These are phyloP conservation scores for Sterna hirundo DNA, from an alignment of 2,113 vertebrate genomes.

Conservation along the genomic window DNA sequence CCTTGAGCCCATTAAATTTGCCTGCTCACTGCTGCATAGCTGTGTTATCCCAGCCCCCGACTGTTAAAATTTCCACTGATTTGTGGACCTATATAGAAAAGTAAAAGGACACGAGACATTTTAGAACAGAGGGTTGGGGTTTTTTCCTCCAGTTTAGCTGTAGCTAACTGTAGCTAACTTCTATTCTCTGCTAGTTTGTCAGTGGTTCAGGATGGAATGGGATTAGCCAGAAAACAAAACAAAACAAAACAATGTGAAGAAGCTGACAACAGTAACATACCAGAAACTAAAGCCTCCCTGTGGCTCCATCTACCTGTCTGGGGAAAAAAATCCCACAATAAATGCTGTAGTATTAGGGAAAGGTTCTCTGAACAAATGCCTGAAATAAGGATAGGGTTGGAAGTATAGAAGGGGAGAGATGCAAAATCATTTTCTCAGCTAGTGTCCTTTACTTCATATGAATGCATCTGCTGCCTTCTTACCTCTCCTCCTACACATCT, in stretches of 20 bases:
- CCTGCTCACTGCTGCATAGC: neutral
- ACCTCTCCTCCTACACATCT: neutral
- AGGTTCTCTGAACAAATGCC: neutral
- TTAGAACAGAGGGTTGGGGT: neutral
- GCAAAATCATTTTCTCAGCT: neutral
- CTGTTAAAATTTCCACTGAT: neutral
- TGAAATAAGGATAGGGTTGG: neutral
- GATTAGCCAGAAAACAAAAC: neutral
- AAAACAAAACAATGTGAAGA: neutral
- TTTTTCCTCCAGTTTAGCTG: neutral
- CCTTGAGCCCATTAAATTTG: neutral
- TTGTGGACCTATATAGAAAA: neutral
- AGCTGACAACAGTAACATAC: neutral
- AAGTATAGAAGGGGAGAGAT: neutral
- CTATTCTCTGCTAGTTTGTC: neutral
- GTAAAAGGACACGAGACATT: neutral
- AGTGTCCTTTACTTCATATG: neutral
- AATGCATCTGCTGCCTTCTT: neutral
- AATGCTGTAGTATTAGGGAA: neutral
- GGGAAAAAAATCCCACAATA: neutral
- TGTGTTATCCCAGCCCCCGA: neutral
- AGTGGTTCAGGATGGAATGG: neutral
- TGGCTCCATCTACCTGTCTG: neutral
- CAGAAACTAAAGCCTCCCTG: neutral
- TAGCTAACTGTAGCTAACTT: neutral